These are phyloP conservation scores for Palythoa grandiflora DNA, from an alignment of 92 coral and sea anemone species.

Conservation along the genomic window DNA sequence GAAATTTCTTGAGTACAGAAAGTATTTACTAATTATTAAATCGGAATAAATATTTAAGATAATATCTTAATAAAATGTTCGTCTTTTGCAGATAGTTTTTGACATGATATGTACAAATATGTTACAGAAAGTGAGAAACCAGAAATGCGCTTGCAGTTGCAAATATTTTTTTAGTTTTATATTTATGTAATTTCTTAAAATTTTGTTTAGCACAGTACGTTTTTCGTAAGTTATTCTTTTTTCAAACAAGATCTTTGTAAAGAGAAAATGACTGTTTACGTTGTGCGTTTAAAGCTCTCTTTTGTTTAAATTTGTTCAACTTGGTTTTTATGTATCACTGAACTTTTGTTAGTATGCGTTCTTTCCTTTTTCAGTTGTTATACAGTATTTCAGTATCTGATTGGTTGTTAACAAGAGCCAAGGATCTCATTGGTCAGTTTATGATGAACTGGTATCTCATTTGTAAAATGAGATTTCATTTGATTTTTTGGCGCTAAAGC, in stretches of 20 bases:
- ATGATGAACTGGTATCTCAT: not conserved
- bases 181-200: not conserved
- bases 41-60: conserved; percentile 18
- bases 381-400: not conserved
- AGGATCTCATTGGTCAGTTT: not conserved
- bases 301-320: not conserved
- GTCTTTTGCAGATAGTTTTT: not conserved
- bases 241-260: not conserved
- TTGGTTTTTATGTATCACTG: not conserved
- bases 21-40: conserved; percentile 19
- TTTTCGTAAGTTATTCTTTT: conserved; percentile 22
- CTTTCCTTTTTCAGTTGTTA: not conserved
- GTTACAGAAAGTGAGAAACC: not conserved
- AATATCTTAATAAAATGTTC: not conserved
- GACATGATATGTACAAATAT: not conserved
- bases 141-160: not conserved
- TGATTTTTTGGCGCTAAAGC: not conserved
- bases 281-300: not conserved
- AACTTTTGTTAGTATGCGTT: not conserved
- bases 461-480: not conserved
- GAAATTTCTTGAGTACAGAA: not conserved
- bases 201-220: not conserved
- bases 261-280: not conserved
- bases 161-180: conserved; percentile 27
- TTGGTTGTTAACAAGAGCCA: not conserved